Conservation (phyloP, 2,888 invertebrate species). For the Monopis laevigella region DNA sequence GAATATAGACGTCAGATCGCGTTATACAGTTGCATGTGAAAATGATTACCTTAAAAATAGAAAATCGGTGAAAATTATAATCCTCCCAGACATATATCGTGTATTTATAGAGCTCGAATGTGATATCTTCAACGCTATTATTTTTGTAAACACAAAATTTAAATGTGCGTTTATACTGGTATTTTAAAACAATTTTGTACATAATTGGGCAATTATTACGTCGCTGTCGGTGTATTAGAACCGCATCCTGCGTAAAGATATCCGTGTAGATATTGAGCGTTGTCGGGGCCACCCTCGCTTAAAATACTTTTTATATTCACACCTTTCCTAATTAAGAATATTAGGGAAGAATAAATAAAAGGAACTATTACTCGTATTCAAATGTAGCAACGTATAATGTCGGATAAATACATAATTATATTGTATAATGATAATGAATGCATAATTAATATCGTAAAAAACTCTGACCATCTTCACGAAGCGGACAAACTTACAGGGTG, state of each 20-base stretch:
- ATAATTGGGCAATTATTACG: conserved; percentile 63
- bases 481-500: conserved; percentile 13
- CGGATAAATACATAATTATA: conserved; percentile 32
- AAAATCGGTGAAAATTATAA: conserved; percentile 11
- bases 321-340: conserved; percentile 46
- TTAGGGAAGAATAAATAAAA: conserved; percentile 50
- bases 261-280: conserved; percentile 31
- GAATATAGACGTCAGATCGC: conserved; percentile 3
- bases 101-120: neutral
- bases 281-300: conserved; percentile 47
- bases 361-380: conserved; percentile 10
- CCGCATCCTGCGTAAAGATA: conserved; percentile 52
- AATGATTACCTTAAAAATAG: conserved; percentile 4
- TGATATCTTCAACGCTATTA: too few species aligned
- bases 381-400: conserved; percentile 11
- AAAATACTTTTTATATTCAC: conserved; percentile 52
- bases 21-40: conserved; percentile 8
- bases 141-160: too few species aligned
- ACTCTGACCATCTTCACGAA: conserved; percentile 13
- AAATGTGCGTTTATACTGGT: conserved; percentile 15
- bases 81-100: conserved; percentile 6
- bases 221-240: conserved; percentile 40
- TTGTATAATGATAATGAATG: conserved; percentile 35
- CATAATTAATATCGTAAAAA: conserved; percentile 27
- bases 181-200: conserved; percentile 57